phyloP scores from a whole-genome alignment of 2,888 invertebrate genomes.

The Lymantria dispar region DNA sequence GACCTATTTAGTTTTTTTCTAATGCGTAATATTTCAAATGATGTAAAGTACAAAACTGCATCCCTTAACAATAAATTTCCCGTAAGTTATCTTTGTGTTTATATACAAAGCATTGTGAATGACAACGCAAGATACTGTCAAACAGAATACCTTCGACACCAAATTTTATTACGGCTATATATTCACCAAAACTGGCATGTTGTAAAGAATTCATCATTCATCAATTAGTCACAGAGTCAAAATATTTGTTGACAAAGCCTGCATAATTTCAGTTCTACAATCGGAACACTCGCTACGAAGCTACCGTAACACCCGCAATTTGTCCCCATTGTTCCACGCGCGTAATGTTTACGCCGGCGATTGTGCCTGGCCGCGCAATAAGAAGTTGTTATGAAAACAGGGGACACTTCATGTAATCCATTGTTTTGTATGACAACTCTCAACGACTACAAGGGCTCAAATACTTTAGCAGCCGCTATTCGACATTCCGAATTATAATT shows the following conservation, averaged over 20 bases:
- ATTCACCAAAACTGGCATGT: slow-evolving; percentile 71
- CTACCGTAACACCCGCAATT: slow-evolving; percentile 82
- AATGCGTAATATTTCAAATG: slow-evolving; percentile 40
- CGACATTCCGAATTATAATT: slow-evolving; percentile 18
- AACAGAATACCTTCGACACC: slow-evolving; percentile 63
- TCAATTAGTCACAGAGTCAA: slow-evolving; percentile 79
- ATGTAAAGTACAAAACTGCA: slow-evolving; percentile 45
- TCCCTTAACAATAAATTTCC: slow-evolving; percentile 61
- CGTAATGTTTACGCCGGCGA: slow-evolving; percentile 75
- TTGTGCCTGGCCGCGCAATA: slow-evolving; percentile 73
- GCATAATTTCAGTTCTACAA: slow-evolving; percentile 76
- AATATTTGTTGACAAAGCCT: slow-evolving; percentile 76
- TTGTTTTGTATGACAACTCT: slow-evolving; percentile 55
- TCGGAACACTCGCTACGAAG: slow-evolving; percentile 78
- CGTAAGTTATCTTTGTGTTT: slow-evolving; percentile 59
- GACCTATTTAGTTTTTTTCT: slow-evolving; percentile 13
- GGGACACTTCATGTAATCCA: slow-evolving; percentile 61
- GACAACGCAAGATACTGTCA: slow-evolving; percentile 61
- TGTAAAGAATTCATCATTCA: slow-evolving; percentile 80
- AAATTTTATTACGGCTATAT: slow-evolving; percentile 74
- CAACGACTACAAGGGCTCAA: slow-evolving; percentile 37
- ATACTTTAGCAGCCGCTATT: slow-evolving; percentile 25
- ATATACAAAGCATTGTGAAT: slow-evolving; percentile 63
- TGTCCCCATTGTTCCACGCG: slow-evolving; percentile 71
- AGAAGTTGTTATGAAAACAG: slow-evolving; percentile 75